Conservation (phyloP, 1,140 invertebrate species). For the Bombyx mandarina region DNA sequence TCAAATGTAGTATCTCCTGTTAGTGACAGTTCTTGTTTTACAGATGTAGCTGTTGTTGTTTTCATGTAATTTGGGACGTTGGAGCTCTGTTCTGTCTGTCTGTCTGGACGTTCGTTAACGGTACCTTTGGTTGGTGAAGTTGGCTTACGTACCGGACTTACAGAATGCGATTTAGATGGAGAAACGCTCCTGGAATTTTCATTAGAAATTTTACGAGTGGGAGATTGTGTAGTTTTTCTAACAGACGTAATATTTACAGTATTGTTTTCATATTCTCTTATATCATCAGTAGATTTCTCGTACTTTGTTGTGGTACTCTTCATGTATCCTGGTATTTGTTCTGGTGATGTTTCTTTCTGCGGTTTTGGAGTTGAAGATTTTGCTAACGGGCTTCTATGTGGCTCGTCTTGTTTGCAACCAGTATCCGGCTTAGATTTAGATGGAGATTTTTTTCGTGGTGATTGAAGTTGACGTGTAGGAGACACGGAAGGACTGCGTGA, state of each 20-base stretch:
- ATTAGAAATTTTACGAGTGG: constrained; percentile 3
- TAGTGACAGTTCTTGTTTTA: constrained; percentile 11
- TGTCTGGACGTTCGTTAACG: not conserved
- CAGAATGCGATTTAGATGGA: not conserved
- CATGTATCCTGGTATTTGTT: too few species aligned
- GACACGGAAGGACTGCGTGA: constrained; percentile 1
- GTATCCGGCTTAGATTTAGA: constrained; percentile 4
- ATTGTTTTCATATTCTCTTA: not conserved
- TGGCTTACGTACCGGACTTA: not conserved
- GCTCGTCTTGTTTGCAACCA: constrained; percentile 1
- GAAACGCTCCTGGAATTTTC: constrained; percentile 1
- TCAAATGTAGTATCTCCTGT: too few species aligned
- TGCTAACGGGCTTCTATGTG: not conserved
- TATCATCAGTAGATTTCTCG: constrained; percentile 4
- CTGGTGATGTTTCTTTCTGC: too few species aligned
- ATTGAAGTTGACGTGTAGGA: constrained; percentile 1
- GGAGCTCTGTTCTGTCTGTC: not conserved
- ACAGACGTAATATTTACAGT: not conserved
- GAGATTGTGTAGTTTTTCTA: constrained; percentile 3
- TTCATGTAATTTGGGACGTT: constrained; percentile 11
- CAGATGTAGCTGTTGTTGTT: constrained; percentile 10
- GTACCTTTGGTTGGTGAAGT: constrained; percentile 1
- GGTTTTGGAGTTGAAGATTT: too few species aligned
- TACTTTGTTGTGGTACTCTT: too few species aligned
- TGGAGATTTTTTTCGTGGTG: constrained; percentile 4